Base-by-base conservation (phyloP, 2,797 vertebrate genomes). In the Amniataba percoides region DNA sequence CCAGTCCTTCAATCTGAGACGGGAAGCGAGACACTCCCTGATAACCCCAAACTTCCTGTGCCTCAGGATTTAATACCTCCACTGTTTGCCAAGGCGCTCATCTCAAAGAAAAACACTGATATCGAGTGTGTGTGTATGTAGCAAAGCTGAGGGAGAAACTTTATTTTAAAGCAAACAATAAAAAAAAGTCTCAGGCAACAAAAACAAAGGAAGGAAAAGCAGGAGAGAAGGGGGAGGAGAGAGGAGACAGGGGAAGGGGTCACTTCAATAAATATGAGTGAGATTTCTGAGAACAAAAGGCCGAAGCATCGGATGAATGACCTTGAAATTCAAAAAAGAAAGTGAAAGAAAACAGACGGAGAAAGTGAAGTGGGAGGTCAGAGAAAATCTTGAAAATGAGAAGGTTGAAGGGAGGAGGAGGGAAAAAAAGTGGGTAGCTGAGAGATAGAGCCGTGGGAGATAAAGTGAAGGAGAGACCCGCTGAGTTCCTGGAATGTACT, bases 11-110 rank as follows among this genome's bases (percentile, higher is more conserved):
- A 87, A 69, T 85, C 82, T 77, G 84, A 81, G 78, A 83, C 82
- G 71, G 92, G 92, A 93, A 90, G 87, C n/a, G 25, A 83, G 89
- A 90, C 87, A 84, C 86, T 91, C 91, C 92, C 90, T 83, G 89
- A 92, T 93, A 91, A 91, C 81, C 75, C 86, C 53, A 21, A 68
- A 80, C 89, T 93, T 93, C 92, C 92, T 89, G 78, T 52, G 69
- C 72, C 86, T 73, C 82, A 19, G 82, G 84, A 71, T 83, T 86
- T 84, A 85, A 93, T 88, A 87, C 84, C 76, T 77, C 83, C 70
- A 63, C 46, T 79, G 77, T 87, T 85, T 89, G 79, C 76, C 76
- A 79, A 77, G 59, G 62, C n/a, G 78, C 83, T 87, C 81, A 84
- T 89, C 85, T 81, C 67, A 76, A 70, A 82, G 77, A 74, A 78